phyloP scores from a whole-genome alignment of 1,140 invertebrate species.

The Macrostomum lignano region DNA sequence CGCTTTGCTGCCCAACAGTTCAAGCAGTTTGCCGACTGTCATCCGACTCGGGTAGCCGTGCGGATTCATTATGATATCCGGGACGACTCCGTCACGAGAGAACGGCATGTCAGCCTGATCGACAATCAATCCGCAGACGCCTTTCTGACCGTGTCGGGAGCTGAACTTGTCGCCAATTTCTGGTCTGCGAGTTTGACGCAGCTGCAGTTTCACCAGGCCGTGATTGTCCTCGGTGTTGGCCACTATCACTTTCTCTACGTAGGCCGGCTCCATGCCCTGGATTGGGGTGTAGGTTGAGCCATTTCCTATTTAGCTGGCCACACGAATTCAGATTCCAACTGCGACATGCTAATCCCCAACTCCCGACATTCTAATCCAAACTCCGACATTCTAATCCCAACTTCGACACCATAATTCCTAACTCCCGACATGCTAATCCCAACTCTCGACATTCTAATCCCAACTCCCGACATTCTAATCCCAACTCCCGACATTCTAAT shows the following conservation, averaged over 20 bases:
- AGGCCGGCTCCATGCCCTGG: constrained; percentile 3
- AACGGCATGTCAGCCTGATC: constrained; percentile 90
- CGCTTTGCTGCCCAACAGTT: constrained; percentile 77
- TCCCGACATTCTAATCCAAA: no score
- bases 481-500: no score
- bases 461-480: no score
- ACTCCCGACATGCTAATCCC: no score
- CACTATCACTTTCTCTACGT: constrained; percentile 81
- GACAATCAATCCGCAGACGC: constrained; percentile 62
- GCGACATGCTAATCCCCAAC: no score
- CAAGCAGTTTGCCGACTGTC: constrained; percentile 94
- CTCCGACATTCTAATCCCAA: no score
- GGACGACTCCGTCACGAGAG: constrained; percentile 56
- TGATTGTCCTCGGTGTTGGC: constrained; percentile 72
- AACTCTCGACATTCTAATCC: no score
- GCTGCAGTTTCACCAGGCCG: constrained; percentile 58
- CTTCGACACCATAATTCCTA: no score
- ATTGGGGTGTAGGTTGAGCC: constrained; percentile 4
- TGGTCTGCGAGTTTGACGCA: constrained; percentile 66
- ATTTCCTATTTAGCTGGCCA: no score
- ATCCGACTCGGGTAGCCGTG: constrained; percentile 96
- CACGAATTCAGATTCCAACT: no score
- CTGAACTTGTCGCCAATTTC: constrained; percentile 96
- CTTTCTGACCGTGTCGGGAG: constrained; percentile 92
- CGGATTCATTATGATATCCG: constrained; percentile 98